Conservation (phyloP, 2,797 vertebrate genomes). For the Sarcoramphus papa region DNA sequence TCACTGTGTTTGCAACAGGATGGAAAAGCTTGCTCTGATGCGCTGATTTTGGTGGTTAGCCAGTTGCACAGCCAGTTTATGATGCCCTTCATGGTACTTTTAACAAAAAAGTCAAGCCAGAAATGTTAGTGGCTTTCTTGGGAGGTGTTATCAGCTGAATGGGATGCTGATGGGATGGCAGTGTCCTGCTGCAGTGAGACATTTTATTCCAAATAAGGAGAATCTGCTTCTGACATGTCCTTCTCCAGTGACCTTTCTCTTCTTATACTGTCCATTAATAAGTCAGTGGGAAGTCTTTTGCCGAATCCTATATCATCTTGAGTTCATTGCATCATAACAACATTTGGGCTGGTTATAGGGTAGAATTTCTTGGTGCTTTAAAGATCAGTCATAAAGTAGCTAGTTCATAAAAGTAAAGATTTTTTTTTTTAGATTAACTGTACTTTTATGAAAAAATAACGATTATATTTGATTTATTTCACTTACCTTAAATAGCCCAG, state of each 20-base stretch:
- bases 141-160: background rate
- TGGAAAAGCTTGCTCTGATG: background rate
- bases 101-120: background rate
- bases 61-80: background rate
- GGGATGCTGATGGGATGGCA: background rate
- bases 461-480: background rate
- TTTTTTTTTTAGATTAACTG: background rate
- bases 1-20: background rate
- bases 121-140: background rate
- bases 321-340: background rate
- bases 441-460: background rate
- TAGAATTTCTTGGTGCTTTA: background rate
- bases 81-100: background rate
- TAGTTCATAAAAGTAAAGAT: background rate
- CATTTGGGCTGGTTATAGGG: background rate
- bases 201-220: background rate
- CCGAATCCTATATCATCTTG: accelerated
- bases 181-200: background rate
- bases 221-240: background rate
- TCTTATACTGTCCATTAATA: background rate
- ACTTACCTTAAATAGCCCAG: background rate
- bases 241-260: background rate
- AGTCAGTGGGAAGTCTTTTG: background rate
- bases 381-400: background rate
- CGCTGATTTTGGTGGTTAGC: background rate